phyloP scores from a whole-genome alignment of 2,888 invertebrate genomes.

The Sesia bembeciformis region DNA sequence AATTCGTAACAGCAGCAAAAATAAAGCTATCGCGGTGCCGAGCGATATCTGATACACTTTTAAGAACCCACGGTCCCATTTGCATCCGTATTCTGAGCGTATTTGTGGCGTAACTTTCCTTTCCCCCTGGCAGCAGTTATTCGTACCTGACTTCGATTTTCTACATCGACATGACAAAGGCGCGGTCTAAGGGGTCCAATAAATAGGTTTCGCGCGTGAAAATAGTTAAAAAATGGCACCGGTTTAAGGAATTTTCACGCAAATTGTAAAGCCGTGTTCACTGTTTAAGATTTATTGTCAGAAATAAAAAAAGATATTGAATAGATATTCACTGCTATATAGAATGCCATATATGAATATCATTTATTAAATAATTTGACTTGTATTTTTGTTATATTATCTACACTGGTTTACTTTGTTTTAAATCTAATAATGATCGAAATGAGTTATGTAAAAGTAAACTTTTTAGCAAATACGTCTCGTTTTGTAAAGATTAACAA shows the following conservation, averaged over 20 bases:
- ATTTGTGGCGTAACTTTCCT: conserved; percentile 56
- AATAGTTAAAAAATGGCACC: conserved; percentile 59
- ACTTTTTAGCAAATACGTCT: too few species aligned
- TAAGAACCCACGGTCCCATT: conserved; percentile 60
- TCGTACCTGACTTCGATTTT: conserved; percentile 67
- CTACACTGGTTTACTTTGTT: too few species aligned
- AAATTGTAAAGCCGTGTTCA: conserved; percentile 28
- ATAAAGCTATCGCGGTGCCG: conserved; percentile 54
- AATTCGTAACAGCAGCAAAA: conserved; percentile 61
- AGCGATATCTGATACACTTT: conserved; percentile 50
- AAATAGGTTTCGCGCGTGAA: conserved; percentile 58
- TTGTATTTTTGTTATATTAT: too few species aligned
- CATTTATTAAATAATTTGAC: too few species aligned
- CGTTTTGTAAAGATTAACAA: too few species aligned
- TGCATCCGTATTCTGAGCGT: conserved; percentile 65
- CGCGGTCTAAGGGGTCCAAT: conserved; percentile 67
- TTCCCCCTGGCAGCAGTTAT: conserved; percentile 38
- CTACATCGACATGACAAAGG: conserved; percentile 64
- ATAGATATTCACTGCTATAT: too few species aligned
- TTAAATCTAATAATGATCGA: too few species aligned
- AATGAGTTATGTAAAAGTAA: too few species aligned
- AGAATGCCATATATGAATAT: too few species aligned
- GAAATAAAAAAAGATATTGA: too few species aligned
- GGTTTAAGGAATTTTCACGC: conserved; percentile 22
- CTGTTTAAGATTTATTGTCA: too few species aligned